Conservation (phyloP, 2,888 invertebrate species). For the Tetragonisca angustula region DNA sequence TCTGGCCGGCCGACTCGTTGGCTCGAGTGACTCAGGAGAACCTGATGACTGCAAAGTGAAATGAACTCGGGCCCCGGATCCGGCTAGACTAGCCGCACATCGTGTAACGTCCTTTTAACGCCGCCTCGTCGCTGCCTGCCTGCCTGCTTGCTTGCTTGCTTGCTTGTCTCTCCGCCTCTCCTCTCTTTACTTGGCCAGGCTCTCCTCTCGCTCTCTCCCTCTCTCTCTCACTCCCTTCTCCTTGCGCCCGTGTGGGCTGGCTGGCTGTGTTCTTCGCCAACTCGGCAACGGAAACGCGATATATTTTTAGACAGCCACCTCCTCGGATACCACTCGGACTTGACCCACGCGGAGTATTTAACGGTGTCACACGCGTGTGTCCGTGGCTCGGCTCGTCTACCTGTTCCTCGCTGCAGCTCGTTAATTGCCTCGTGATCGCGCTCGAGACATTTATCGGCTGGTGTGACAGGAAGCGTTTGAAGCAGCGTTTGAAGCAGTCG, state of each 20-base stretch:
- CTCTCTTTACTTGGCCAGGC: not conserved
- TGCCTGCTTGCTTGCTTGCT: not conserved
- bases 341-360: conserved; percentile 60
- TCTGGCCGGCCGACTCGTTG: conserved; percentile 63
- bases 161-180: not conserved
- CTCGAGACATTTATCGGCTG: not conserved
- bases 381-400: conserved; percentile 15
- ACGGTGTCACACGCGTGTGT: conserved; percentile 53
- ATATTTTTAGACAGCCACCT: conserved; percentile 62
- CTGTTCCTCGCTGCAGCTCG: not conserved
- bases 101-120: conserved; percentile 72
- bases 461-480: not conserved
- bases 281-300: conserved; percentile 63
- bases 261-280: conserved; percentile 19
- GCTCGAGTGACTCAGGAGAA: conserved; percentile 79
- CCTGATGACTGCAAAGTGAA: conserved; percentile 75
- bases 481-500: not conserved
- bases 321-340: conserved; percentile 52
- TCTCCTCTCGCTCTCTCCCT: not conserved
- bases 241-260: not conserved
- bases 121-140: conserved; percentile 39
- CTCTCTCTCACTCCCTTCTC: not conserved
- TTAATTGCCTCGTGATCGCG: conserved; percentile 20
- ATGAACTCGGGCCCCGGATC: conserved; percentile 75
- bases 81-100: conserved; percentile 68